Base-by-base conservation (phyloP, 2,113 vertebrate genomes). In the Athene cunicularia region DNA sequence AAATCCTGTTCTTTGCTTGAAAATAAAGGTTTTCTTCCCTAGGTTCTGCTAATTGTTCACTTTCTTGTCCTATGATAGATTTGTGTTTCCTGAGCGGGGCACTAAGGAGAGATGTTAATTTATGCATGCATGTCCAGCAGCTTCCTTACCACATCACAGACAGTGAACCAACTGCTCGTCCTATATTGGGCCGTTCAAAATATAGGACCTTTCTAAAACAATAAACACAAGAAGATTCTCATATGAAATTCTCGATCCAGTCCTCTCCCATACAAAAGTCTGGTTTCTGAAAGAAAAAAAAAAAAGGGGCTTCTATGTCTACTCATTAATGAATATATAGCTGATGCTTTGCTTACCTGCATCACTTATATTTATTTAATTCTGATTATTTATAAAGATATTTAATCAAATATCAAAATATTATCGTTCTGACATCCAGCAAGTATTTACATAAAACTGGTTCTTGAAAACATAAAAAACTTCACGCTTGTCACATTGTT, bases 121-220 rank as follows among this genome's bases (percentile, higher is more conserved):
- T 80, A 45, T 66, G 53, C 77, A n/a, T 70, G 76, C 30, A 9
- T 77, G 45, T 93, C 62, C 87, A 85, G 67, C 97, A 98, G 98
- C 94, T 98, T 96, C 76, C 98, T 96, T 97, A 96, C 89, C 97
- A 97, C 39, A 49, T 63, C 45, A 80, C 74, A 66, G 93, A 92
- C 50, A 47, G 84, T 33, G 97, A 98, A 64, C 91, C 90, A 82
- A 67, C 55, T 50, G 26, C 63, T 90, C 66, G 93, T 32, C 93
- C 94, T 95, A 88, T 88, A 13, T 62, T 97, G 32, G 94, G 96
- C 84, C 98, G 95, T 89, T 95, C 97, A 68, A 97, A 98, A 86
- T 98, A 68, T 96, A 98, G 97, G 98, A 98, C 75, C 53, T 80
- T 87, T 76, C 55, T 92, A 77, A 90, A 90, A 62, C 1, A 0